Evolutionary conservation across 2,888 invertebrate species (phyloP), one percentile per base, ranked within the genome.

Genomic region (Zonitis immaculata): DNA sequence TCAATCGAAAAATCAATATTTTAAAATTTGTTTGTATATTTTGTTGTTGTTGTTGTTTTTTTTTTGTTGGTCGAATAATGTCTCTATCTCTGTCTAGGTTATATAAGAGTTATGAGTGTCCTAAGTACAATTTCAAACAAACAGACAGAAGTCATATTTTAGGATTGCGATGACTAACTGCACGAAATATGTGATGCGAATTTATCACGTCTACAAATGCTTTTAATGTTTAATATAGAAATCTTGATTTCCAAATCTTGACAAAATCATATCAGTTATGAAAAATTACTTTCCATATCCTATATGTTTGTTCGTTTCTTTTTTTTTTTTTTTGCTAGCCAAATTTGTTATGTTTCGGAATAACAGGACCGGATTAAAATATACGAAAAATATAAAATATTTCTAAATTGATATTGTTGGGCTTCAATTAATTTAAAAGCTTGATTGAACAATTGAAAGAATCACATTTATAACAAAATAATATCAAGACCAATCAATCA

Each of bases 141-240:
- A 73, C 71, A 72, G 74, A 73, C 73, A 72, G 71, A 67, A 72
- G 72, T 72, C 68, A 73, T 75, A 75, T 73, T 74, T 75, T 73
- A 74, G 73, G 74, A 75, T 75, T 74, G 67, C 65, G 63, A 60
- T 65, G 67, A 73, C 71, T 73, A 73, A 74, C 71, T 70, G 73
- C 70, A 61, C 65, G 65, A 71, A 71, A n/a, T n/a, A 72, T 73
- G 69, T 72, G 73, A 73, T 71, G 63, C 62, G 64, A 63, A 73
- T 73, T 73, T 73, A 71, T 73, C 72, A 73, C 59, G 56, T 60
- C 61, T 62, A 58, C 57, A 55, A n/a, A n/a, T n/a, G 59, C 58
- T 58, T 62, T 56, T 58, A 45, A 12, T 26, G 28, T 35, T 44
- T n/a, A n/a, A n/a, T 52, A 52, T 52, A 49, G 52, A 49, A 48